Base-by-base conservation (phyloP, 2,888 invertebrate species). In the Standfussiana lucernea region DNA sequence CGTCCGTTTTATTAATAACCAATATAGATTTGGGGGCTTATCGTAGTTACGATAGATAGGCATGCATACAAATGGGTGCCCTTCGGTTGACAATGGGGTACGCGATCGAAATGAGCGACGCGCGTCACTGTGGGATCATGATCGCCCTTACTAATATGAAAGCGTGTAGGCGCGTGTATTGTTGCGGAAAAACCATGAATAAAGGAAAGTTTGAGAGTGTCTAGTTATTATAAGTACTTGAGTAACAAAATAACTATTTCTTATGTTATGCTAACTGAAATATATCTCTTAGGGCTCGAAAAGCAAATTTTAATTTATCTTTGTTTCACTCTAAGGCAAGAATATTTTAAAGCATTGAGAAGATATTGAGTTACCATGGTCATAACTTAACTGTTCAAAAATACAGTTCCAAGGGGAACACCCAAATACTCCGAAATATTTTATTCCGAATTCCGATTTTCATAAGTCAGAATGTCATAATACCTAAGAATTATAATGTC, bases 41-140 rank as follows among this genome's bases (percentile, higher is more conserved):
- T 89, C 84, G 84, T 81, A 83, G 77, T 87, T 87, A 89, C 84
- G 80, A 83, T 79, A 84, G 77, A 85, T 73, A 88, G 86, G 88
- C 79, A 87, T 89, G 92, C 90, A 92, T 92, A 92, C 90, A 88
- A 91, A 92, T 90, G 72, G 70, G 65, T 71, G 83, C 84, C 88
- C 87, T 87, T 88, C 78, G 71, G 68, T 75, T 83, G 78, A 91
- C 91, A 90, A 90, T 90, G 85, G 87, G 83, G 77, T 62, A 47
- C 66, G 75, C 87, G 84, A 90, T 90, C 86, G 88, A 86, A 90
- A 92, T 90, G 88, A 89, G 79, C 79, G 83, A 81, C 91, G 88
- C 87, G 88, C 83, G 88, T 67, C 85, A 66, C 73, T 75, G 50
- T 85, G 77, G 59, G 87, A 80, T 89, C 89, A 85, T 84, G 85